phyloP scores from a whole-genome alignment of 1,140 invertebrate species.

The Drosophila navojoa region DNA sequence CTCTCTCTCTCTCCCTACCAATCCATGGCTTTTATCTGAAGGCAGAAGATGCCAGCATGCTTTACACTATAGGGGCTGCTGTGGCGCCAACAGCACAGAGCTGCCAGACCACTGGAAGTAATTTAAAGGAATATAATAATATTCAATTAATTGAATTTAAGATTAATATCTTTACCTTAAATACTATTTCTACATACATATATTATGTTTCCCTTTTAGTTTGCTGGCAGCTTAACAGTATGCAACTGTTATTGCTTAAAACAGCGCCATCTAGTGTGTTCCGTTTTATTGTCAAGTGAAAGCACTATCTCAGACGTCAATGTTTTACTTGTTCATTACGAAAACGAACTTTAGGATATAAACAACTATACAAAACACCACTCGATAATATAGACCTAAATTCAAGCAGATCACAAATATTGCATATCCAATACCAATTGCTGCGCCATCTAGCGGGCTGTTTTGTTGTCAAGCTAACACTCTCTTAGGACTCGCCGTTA shows the following conservation, averaged over 20 bases:
- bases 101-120: not conserved
- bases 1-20: not conserved
- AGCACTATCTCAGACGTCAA: not conserved
- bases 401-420: no score
- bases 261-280: constrained; percentile 18
- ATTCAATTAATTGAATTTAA: no score
- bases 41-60: not conserved
- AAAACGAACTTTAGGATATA: not conserved
- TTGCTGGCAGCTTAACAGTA: not conserved
- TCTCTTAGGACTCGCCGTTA: not conserved
- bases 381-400: not conserved
- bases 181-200: no score
- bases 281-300: not conserved
- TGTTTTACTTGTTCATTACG: constrained; percentile 2
- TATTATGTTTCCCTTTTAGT: not conserved
- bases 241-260: not conserved
- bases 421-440: not conserved
- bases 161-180: no score
- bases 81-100: constrained; percentile 9
- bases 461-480: not conserved
- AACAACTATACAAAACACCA: not conserved
- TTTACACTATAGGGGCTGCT: constrained; percentile 3
- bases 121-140: not conserved
- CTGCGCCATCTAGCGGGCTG: not conserved
- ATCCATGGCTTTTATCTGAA: not conserved